These are phyloP conservation scores for Melanotaenia duboulayi DNA, from an alignment of 2,113 vertebrate species.

Conservation along the genomic window DNA sequence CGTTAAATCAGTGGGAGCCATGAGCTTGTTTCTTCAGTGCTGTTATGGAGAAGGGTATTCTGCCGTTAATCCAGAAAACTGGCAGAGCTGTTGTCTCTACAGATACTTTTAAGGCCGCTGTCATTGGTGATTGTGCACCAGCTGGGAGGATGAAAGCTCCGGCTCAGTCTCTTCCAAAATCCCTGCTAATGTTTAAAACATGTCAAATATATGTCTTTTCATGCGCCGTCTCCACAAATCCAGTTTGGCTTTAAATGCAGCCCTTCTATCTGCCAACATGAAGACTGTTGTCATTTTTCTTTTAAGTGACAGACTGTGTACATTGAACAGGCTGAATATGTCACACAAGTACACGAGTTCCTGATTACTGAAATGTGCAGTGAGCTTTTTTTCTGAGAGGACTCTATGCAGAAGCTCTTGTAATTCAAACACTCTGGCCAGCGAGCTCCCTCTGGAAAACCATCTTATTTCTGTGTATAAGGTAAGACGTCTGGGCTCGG, in stretches of 20 bases:
- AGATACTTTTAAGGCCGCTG: background rate
- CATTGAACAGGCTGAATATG: constrained; percentile 4
- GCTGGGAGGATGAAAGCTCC: background rate
- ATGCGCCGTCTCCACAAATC: background rate
- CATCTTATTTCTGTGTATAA: background rate
- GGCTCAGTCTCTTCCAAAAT: constrained; percentile 21
- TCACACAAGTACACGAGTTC: background rate
- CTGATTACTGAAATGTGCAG: background rate
- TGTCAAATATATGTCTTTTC: background rate
- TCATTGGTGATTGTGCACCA: constrained; percentile 13
- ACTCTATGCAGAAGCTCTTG: background rate
- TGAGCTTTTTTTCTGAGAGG: background rate
- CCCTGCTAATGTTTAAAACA: too few species aligned
- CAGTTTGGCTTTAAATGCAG: background rate
- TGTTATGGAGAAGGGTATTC: background rate
- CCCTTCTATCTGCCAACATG: constrained; percentile 30
- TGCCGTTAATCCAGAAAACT: background rate
- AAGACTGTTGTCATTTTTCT: constrained; percentile 34
- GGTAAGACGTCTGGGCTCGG: background rate
- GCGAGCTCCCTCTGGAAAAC: background rate
- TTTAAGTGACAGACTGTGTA: constrained; percentile 20
- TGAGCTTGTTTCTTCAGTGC: too few species aligned
- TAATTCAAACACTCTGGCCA: background rate
- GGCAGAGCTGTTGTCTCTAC: background rate
- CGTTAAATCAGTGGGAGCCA: too few species aligned